These are phyloP conservation scores for Dendroctonus valens DNA, from an alignment of 1,140 invertebrate genomes.

Conservation along the genomic window DNA sequence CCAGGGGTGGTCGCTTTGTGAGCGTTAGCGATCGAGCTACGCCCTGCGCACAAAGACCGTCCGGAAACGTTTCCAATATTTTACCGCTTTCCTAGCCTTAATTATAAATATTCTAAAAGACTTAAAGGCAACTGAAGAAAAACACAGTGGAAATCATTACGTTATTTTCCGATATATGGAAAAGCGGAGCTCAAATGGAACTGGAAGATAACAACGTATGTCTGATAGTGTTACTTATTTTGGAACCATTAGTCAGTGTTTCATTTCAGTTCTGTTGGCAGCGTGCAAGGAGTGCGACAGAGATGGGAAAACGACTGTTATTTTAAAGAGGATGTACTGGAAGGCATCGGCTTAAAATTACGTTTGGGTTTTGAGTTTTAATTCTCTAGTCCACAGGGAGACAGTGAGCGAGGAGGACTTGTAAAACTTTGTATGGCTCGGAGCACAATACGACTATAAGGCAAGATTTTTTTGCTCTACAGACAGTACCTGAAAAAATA, in stretches of 20 bases:
- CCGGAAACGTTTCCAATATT: constrained; percentile 3
- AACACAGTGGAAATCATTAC: neutral
- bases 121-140: constrained; percentile 15
- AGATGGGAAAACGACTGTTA: constrained; percentile 39
- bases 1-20: constrained; percentile 39
- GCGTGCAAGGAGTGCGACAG: constrained; percentile 26
- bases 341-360: constrained; percentile 28
- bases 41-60: constrained; percentile 30
- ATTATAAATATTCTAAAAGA: constrained; percentile 13
- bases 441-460: too few relatives aligned
- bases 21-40: constrained; percentile 30
- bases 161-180: neutral
- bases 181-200: constrained; percentile 8
- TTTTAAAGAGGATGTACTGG: constrained; percentile 42
- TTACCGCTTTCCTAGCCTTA: constrained; percentile 2
- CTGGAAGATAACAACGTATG: constrained; percentile 19
- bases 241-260: constrained; percentile 37
- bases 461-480: too few relatives aligned
- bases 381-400: too few relatives aligned
- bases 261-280: constrained; percentile 35
- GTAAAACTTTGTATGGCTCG: too few relatives aligned
- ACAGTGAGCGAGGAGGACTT: too few relatives aligned
- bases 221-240: constrained; percentile 20
- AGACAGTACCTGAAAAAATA: too few relatives aligned
- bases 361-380: constrained; percentile 20